Evolutionary conservation across 2,797 vertebrate genomes (phyloP).

Genomic region (Jordanella pulchra): DNA sequence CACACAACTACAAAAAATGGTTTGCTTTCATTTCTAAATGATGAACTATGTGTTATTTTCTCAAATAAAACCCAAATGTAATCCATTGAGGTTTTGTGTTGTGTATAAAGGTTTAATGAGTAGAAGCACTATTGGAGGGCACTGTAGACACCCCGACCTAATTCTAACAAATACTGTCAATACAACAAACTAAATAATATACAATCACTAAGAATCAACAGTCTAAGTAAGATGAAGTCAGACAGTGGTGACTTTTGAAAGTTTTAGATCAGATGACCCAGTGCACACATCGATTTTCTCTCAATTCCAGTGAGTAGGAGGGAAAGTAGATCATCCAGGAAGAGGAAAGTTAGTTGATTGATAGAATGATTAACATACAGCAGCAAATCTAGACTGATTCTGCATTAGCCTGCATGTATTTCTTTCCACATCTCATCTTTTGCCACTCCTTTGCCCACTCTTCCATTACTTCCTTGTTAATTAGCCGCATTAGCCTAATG

Average conservation of each 20-base stretch:
- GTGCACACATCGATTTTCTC: neutral
- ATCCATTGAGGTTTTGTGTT: neutral
- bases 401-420: conserved; percentile 48
- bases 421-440: conserved; percentile 48
- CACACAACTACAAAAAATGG: no score
- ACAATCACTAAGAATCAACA: neutral
- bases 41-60: neutral
- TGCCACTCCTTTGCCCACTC: conserved; percentile 36
- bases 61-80: neutral
- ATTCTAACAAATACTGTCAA: neutral
- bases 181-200: neutral
- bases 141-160: no score
- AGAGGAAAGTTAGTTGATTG: conserved; percentile 37
- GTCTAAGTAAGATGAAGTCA: neutral
- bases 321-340: conserved; percentile 19
- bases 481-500: conserved; percentile 69
- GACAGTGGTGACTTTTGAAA: neutral
- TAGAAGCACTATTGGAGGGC: no score
- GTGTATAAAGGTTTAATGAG: neutral
- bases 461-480: conserved; percentile 51
- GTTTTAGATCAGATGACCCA: neutral
- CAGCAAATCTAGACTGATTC: conserved; percentile 45
- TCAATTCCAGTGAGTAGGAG: conserved; percentile 15
- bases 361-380: conserved; percentile 57
- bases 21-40: neutral